A percentile compares a stretch with the other conserved stretches of the same genome.
These are phyloP conservation scores for Eristalis tenax DNA, from an alignment of 2,888 invertebrate genomes.

Conservation along the genomic window DNA sequence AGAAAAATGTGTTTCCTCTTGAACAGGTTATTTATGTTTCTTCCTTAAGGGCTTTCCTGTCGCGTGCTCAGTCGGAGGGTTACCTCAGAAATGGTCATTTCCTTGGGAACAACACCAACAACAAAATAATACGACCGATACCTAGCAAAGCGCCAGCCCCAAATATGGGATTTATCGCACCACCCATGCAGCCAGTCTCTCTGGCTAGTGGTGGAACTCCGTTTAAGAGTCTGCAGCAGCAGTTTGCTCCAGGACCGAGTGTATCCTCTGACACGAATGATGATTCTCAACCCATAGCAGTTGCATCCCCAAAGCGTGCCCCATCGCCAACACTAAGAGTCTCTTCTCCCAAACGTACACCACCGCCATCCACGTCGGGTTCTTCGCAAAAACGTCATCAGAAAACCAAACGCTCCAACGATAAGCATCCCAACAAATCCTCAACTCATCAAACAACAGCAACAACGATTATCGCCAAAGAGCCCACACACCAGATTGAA, in stretches of 20 bases:
- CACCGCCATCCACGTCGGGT: conserved; percentile 35
- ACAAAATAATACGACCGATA: conserved; percentile 83
- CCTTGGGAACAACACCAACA: conserved; percentile 59
- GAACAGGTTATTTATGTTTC: neutral
- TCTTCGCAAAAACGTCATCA: conserved; percentile 45
- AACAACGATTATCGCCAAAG: conserved; percentile 72
- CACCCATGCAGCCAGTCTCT: conserved; percentile 74
- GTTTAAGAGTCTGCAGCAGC: conserved; percentile 73
- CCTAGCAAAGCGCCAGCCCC: conserved; percentile 81
- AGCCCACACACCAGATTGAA: conserved; percentile 70
- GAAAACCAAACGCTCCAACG: conserved; percentile 57
- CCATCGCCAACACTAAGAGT: conserved; percentile 19
- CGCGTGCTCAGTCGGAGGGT: conserved; percentile 82
- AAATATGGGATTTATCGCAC: conserved; percentile 79
- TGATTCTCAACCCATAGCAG: conserved; percentile 62
- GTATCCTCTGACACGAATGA: conserved; percentile 26
- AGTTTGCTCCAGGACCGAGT: conserved; percentile 34
- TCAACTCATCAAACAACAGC: conserved; percentile 42
- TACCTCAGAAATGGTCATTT: conserved; percentile 75
- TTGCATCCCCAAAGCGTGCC: conserved; percentile 43
- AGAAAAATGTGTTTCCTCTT: neutral
- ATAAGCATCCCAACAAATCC: conserved; percentile 32
- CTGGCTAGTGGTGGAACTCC: conserved; percentile 74
- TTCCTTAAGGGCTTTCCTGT: conserved; percentile 82
- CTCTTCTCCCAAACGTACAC: conserved; percentile 12